Percentiles rank a stretch among this genome's conserved stretches.
These are phyloP conservation scores for Diabrotica virgifera DNA, from an alignment of 1,140 invertebrate genomes.

Conservation along the genomic window DNA sequence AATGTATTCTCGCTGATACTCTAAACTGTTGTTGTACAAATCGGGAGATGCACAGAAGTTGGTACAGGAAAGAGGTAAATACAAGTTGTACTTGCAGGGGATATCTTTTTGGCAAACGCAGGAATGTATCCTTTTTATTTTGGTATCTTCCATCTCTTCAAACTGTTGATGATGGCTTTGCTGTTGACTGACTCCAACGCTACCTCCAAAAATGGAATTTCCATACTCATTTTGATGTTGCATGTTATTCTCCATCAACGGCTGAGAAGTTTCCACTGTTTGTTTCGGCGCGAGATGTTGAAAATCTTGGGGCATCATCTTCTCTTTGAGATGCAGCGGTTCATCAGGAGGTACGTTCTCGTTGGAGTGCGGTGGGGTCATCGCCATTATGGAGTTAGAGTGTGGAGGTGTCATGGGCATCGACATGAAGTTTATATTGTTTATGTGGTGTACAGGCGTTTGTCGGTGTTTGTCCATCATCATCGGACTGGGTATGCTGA, in stretches of 20 bases:
- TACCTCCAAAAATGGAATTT: constrained; percentile 2
- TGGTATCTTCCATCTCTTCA: no score
- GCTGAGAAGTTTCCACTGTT: constrained; percentile 6
- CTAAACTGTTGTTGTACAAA: constrained; percentile 27
- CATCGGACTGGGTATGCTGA: constrained; percentile 18
- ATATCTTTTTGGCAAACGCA: not conserved
- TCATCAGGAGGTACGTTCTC: constrained; percentile 27
- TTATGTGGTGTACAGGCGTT: constrained; percentile 5
- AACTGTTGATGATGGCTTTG: no score
- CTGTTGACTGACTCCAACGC: not conserved
- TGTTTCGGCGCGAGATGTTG: constrained; percentile 9
- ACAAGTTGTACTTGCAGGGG: constrained; percentile 9
- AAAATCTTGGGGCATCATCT: not conserved
- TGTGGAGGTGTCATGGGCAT: constrained; percentile 11
- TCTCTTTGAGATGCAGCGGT: not conserved
- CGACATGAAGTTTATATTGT: not conserved
- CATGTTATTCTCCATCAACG: constrained; percentile 23
- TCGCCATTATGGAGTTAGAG: constrained; percentile 13
- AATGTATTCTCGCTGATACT: constrained; percentile 32
- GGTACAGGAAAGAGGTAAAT: constrained; percentile 26
- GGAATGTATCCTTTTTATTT: no score
- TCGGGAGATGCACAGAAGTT: constrained; percentile 28
- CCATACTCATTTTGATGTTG: constrained; percentile 12
- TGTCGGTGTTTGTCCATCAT: constrained; percentile 25
- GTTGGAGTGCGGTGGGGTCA: constrained; percentile 25